Conservation (phyloP, 2,888 invertebrate genomes). For the Antheraea assamensis region DNA sequence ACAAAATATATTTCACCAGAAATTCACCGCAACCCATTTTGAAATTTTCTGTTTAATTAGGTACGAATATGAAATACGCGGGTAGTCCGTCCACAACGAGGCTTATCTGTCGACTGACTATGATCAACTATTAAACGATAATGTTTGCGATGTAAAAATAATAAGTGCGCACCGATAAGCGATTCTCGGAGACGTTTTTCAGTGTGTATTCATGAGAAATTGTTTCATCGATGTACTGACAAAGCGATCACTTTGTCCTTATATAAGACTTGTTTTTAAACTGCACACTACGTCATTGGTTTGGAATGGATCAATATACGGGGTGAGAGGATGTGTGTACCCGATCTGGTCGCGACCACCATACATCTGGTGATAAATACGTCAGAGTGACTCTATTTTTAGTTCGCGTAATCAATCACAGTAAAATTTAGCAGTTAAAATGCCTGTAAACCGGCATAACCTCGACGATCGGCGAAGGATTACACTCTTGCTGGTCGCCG, state of each 20-base stretch:
- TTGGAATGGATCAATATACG: background rate
- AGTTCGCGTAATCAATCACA: too few species aligned
- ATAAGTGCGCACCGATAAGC: background rate
- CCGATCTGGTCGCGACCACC: too few species aligned
- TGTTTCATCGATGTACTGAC: background rate
- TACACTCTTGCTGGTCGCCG: too few species aligned
- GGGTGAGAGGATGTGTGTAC: too few species aligned
- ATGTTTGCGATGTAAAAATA: background rate
- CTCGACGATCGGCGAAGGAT: too few species aligned
- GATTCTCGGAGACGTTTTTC: background rate
- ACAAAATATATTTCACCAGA: slow-evolving; percentile 89
- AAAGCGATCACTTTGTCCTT: background rate
- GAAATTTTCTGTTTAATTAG: slow-evolving; percentile 26
- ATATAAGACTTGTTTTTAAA: background rate
- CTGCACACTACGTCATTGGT: background rate
- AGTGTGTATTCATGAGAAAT: background rate
- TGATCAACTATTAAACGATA: slow-evolving; percentile 15
- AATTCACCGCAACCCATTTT: slow-evolving; percentile 87
- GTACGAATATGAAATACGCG: slow-evolving; percentile 24
- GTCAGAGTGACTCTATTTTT: too few species aligned
- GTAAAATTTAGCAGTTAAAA: too few species aligned
- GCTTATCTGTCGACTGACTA: slow-evolving; percentile 32
- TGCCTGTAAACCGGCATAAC: too few species aligned
- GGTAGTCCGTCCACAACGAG: slow-evolving; percentile 22
- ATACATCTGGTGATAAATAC: too few species aligned